These are phyloP conservation scores for Dicroscelio sp. DNA, from an alignment of 2,888 invertebrate genomes.

Conservation along the genomic window DNA sequence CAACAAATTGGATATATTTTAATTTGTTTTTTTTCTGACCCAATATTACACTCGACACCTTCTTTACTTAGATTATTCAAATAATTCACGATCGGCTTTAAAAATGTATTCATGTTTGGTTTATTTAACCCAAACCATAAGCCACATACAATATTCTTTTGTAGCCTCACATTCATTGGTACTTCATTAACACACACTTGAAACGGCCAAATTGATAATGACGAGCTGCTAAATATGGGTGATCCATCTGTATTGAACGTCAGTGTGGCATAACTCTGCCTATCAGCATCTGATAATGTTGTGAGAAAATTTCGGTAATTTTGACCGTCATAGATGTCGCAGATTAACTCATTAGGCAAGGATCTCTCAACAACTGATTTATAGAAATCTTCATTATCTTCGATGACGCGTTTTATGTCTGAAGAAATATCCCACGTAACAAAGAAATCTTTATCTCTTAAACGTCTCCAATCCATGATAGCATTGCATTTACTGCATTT, in stretches of 20 bases:
- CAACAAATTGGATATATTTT: conserved; percentile 51
- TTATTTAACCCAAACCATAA: conserved; percentile 69
- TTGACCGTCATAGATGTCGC: conserved; percentile 73
- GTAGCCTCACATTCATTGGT: conserved; percentile 42
- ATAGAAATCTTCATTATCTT: conserved; percentile 60
- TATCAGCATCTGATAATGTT: conserved; percentile 24
- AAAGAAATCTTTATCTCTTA: conserved; percentile 24
- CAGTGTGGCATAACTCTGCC: conserved; percentile 59
- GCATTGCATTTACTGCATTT: neutral
- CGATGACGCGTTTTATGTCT: conserved; percentile 49
- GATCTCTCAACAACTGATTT: conserved; percentile 41
- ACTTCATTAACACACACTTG: conserved; percentile 70
- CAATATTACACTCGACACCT: conserved; percentile 48
- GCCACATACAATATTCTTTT: conserved; percentile 43
- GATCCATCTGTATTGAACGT: conserved; percentile 74
- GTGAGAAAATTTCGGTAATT: conserved; percentile 63
- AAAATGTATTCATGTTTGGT: conserved; percentile 66
- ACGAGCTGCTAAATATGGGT: conserved; percentile 58
- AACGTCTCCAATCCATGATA: neutral
- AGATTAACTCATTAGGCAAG: conserved; percentile 2
- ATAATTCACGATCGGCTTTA: conserved; percentile 27
- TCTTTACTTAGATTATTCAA: conserved; percentile 32
- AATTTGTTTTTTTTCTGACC: neutral
- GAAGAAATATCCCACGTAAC: conserved; percentile 47
- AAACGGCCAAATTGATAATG: conserved; percentile 61